These are phyloP conservation scores for Megalops atlanticus DNA, from an alignment of 2,113 vertebrate genomes.

Conservation along the genomic window DNA sequence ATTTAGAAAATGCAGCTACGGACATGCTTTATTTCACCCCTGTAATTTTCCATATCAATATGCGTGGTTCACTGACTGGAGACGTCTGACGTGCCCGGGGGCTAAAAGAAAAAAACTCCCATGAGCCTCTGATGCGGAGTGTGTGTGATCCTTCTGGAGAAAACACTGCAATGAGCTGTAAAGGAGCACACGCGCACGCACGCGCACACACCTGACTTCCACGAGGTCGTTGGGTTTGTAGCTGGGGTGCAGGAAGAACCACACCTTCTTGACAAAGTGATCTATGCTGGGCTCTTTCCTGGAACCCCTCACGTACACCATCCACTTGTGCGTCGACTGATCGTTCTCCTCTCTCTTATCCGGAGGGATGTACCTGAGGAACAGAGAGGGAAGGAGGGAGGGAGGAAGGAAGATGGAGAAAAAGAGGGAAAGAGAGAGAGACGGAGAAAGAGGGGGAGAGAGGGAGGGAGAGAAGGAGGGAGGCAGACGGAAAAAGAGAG, in stretches of 20 bases:
- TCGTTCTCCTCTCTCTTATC: constrained; percentile 98
- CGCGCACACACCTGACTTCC: constrained; percentile 87
- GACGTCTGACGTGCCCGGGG: background rate
- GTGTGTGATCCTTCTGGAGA: background rate
- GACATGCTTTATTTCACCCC: background rate
- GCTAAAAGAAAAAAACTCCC: background rate
- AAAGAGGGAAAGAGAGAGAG: background rate
- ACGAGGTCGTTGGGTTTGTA: constrained; percentile 98
- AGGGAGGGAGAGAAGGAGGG: background rate
- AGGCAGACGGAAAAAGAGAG: background rate
- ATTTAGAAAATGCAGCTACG: background rate
- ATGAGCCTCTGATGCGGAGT: background rate
- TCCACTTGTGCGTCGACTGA: constrained; percentile 98
- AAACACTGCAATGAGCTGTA: background rate
- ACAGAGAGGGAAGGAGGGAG: constrained; percentile 11
- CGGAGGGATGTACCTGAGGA: constrained; percentile 90
- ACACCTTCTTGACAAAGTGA: constrained; percentile 99
- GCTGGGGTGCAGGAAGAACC: constrained; percentile 98
- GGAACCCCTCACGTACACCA: constrained; percentile 96
- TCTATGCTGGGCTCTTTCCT: constrained; percentile 93
- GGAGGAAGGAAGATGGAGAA: background rate
- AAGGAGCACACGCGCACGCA: background rate
- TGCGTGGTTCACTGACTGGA: background rate
- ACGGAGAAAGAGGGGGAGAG: background rate
- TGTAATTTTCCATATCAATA: background rate